Evolutionary conservation across 1,140 invertebrate species (phyloP), one percentile per base, ranked within the genome.

Genomic region (Branchinecta lindahli): DNA sequence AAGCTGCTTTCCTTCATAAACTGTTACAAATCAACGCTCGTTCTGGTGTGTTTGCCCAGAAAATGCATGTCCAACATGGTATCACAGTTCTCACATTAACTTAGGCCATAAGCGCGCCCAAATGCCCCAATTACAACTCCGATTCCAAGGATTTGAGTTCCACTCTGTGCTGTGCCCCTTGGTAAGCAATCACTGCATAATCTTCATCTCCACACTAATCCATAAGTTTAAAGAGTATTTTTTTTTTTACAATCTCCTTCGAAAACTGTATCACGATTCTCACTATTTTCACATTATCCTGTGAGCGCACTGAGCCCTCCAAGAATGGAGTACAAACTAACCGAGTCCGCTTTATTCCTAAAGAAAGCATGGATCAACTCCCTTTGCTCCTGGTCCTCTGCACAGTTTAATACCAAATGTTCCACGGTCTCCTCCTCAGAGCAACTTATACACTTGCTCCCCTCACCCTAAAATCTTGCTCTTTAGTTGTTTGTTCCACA

Each of bases 221-320:
- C n/a, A n/a, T n/a, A n/a, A n/a, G n/a, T n/a, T n/a, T n/a, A n/a
- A n/a, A 52, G n/a, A 52, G 47, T 52, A 9, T 52, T 9, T 52
- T 9, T 9, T 52, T n/a, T 52, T 52, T 52, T 52, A 9, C 47
- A 52, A 52, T 52, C 9, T 52, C 47, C 9, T n/a, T 52, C 47
- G n/a, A 52, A 52, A 52, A 52, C 47, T 52, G 47, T 52, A 52
- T 52, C 47, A 52, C 47, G 9, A 52, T 52, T 52, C 47, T 52
- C 47, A 52, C 47, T 52, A n/a, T n/a, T n/a, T n/a, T n/a, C n/a
- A n/a, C n/a, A n/a, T 52, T 52, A 9, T 52, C 47, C 47, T 9
- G 47, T 52, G 9, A 52, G n/a, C n/a, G 9, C n/a, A 52, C 47
- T 52, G 9, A 52, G 47, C n/a, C 47, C 47, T 52, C 47, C 47